Base-by-base conservation (phyloP, 2,113 vertebrate genomes). In the Smithornis capensis region DNA sequence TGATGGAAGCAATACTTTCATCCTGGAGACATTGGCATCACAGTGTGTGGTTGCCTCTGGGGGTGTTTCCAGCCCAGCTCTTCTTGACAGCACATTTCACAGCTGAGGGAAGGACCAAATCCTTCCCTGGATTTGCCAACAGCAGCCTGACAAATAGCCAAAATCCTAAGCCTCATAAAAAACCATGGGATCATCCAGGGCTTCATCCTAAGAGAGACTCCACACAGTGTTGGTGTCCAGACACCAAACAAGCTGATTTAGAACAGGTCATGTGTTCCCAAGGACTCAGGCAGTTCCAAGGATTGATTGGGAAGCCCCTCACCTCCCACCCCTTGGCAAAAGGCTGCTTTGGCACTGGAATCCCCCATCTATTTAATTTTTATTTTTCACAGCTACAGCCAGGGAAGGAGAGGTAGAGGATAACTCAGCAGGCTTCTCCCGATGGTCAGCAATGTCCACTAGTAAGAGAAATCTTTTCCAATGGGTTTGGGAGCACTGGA, bases 401-500 rank as follows among this genome's bases (percentile, higher is more conserved):
- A 6, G 29, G 45, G 45, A 60, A 64, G 23, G 16, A 2, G 8
- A 86, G 55, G n/a, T 19, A 19, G 24, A 29, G 7, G 8, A 19
- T 0, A 37, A 50, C 27, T 40, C 23, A 44, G 21, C 8, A 53
- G 67, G 19, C 11, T 40, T 57, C n/a, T 79, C 10, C 70, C 64
- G 12, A 4, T 57, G 55, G 6, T 53, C 13, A 17, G 25, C 19
- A 11, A 14, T 8, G 3, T 64, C 12, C 8, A 3, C 2, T 0
- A 7, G 14, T 12, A 67, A 35, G 45, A 67, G 10, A 23, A 7
- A 18, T 37, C 23, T 73, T 73, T 33, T 55, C 24, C 35, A 16
- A 3, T 12, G 35, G 18, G 5, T 80, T 94, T 85, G 57, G 55
- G 12, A 78, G 19, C n/a, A 14, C 10, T 38, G 35, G 35, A 8